Evolutionary conservation across 2,797 vertebrate species (phyloP).

Genomic region (Macroramphosus scolopax): DNA sequence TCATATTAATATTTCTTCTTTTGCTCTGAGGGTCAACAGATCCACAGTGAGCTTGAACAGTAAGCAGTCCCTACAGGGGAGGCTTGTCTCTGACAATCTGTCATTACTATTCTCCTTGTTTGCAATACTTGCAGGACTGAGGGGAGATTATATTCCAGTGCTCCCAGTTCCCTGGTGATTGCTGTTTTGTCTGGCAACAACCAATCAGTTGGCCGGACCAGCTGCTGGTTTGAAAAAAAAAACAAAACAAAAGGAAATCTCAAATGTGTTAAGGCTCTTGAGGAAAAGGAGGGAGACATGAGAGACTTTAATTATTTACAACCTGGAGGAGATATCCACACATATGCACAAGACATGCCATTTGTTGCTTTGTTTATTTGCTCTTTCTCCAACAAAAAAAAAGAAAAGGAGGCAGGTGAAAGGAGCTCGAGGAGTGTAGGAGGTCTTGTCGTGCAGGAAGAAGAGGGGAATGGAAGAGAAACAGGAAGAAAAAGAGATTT

Average conservation of each 20-base stretch:
- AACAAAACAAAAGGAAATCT: not conserved
- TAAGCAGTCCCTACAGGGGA: conserved; percentile 34
- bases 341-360: conserved; percentile 34
- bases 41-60: conserved; percentile 44
- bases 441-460: conserved; percentile 71
- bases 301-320: no score
- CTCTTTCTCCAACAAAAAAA: conserved; percentile 75
- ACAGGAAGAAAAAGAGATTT: conserved; percentile 46
- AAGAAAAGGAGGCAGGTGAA: conserved; percentile 62
- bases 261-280: conserved; percentile 15
- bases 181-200: conserved; percentile 41
- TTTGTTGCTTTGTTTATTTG: conserved; percentile 80
- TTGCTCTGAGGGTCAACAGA: conserved; percentile 39
- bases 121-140: conserved; percentile 29
- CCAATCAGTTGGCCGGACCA: conserved; percentile 13
- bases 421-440: conserved; percentile 51
- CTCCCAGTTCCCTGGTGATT: conserved; percentile 46
- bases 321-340: conserved; percentile 47
- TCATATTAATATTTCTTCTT: conserved; percentile 13
- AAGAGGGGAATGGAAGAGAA: conserved; percentile 46
- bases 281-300: not conserved
- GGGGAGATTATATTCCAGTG: conserved; percentile 38
- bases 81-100: conserved; percentile 28
- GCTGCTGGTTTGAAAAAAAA: conserved; percentile 17
- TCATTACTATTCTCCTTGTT: conserved; percentile 50